phyloP scores from a whole-genome alignment of 2,797 vertebrate species.

The Hylomyscus alleni region DNA sequence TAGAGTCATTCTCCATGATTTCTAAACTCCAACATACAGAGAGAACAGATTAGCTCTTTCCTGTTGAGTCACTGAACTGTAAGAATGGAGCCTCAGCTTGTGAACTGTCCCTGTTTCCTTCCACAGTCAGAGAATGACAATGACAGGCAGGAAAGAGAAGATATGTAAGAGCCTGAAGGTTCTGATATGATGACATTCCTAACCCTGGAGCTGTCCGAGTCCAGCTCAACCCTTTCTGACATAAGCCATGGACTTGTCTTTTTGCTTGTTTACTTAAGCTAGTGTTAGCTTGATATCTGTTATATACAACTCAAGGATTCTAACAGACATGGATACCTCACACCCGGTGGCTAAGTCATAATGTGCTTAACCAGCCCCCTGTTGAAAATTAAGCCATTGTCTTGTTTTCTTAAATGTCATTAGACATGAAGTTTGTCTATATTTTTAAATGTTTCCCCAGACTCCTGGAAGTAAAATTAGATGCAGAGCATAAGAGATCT shows the following conservation, averaged over 20 bases:
- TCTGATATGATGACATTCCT: not conserved
- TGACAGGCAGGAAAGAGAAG: not conserved
- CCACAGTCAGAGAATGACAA: not conserved
- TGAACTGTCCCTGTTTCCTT: not conserved
- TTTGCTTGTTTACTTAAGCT: not conserved
- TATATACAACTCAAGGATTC: not conserved
- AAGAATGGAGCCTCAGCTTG: not conserved
- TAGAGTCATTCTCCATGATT: not conserved
- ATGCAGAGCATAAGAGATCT: not conserved
- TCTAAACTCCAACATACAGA: not conserved
- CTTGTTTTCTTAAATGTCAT: conserved; percentile 19
- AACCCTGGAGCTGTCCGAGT: not conserved
- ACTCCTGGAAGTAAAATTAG: conserved; percentile 3
- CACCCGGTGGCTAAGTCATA: conserved; percentile 11
- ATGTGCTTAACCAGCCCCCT: not conserved
- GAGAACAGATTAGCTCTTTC: conserved; percentile 12
- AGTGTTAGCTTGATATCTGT: not conserved
- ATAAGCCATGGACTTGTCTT: not conserved
- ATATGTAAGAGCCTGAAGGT: not conserved
- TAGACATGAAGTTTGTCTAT: not conserved
- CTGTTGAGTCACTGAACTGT: not conserved
- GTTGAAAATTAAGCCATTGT: not conserved
- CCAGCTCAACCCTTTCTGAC: not conserved
- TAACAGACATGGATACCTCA: not conserved
- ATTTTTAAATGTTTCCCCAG: conserved; percentile 34